Evolutionary conservation across 2,888 invertebrate species (phyloP), one percentile per base, ranked within the genome.

Genomic region (Melinopterus prodromus): DNA sequence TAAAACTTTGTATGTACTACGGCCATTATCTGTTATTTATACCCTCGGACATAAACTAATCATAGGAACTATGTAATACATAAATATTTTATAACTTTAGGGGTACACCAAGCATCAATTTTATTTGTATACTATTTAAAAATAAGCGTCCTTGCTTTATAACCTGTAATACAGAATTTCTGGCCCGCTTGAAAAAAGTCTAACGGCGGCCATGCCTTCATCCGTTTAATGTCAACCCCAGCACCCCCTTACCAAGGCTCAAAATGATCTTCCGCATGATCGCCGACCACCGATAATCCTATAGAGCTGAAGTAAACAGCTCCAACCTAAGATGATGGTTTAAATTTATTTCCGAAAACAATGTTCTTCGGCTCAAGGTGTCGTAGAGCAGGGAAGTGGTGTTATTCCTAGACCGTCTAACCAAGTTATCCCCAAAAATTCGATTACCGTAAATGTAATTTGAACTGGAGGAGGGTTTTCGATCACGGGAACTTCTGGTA

Each of bases 311-410:
- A 53, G 53, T 53, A 53, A 53, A 53, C 53, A 53, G 53, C 53
- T 53, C 53, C 53, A 53, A 53, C 1, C 9, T 53, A 9, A 26
- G 26, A 53, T 53, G 53, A 12, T 53, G 53, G 9, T 53, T 53
- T 53, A 53, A 53, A 53, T 53, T 53, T 53, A 53, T 53, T 53
- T 53, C 53, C 53, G 53, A 53, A 53, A 53, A 53, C 53, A 53
- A 53, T 53, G 53, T 53, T 53, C 12, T 3, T 2, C 2, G 53
- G 53, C 12, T 53, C 53, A 53, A 53, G 53, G 53, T 53, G 53
- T 53, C 53, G 26, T 26, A 53, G 2, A 53, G 53, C 7, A 53
- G 5, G 53, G 53, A 53, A 12, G 53, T 53, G 7, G 1, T 12
- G 53, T 53, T 53, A 53, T 53, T 53, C 53, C 53, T 53, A 53